Percentiles rank a stretch among this genome's conserved stretches.
phyloP scores from a whole-genome alignment of 1,140 invertebrate species.

The Nomia melanderi region DNA sequence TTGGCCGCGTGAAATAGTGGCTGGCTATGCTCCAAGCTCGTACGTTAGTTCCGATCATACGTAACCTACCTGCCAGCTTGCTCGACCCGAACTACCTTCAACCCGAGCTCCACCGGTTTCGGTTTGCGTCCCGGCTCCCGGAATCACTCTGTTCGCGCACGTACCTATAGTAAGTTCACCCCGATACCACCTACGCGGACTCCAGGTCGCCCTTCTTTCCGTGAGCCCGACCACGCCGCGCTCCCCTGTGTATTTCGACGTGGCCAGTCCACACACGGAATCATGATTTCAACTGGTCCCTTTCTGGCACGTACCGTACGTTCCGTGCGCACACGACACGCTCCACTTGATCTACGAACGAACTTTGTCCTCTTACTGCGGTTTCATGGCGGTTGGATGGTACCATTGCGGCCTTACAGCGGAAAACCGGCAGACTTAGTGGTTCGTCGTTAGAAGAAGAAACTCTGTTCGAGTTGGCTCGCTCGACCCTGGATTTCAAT shows the following conservation, averaged over 20 bases:
- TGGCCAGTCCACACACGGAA: not conserved
- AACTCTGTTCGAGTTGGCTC: too few species aligned
- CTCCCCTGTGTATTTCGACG: not conserved
- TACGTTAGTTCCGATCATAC: conserved; percentile 72
- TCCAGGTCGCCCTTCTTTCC: not conserved
- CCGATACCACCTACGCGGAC: not conserved
- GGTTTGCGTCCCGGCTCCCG: conserved; percentile 19
- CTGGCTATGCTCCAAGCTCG: conserved; percentile 73
- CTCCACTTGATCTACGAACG: conserved; percentile 42
- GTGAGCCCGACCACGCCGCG: too few species aligned
- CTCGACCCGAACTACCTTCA: conserved; percentile 34
- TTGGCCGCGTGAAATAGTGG: conserved; percentile 72
- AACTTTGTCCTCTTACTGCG: not conserved
- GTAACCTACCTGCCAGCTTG: conserved; percentile 71
- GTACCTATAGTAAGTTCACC: conserved; percentile 41
- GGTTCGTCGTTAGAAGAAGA: too few species aligned
- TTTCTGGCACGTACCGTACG: not conserved
- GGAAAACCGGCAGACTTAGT: too few species aligned
- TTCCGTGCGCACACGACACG: conserved; percentile 4
- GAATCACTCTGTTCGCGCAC: conserved; percentile 32
- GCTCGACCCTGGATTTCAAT: too few species aligned
- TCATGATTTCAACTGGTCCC: conserved; percentile 14
- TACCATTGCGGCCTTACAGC: not conserved
- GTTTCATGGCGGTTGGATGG: not conserved
- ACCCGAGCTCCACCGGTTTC: conserved; percentile 11